These are phyloP conservation scores for Ernsta delagoae DNA, from an alignment of 2,888 invertebrate species.

Conservation along the genomic window DNA sequence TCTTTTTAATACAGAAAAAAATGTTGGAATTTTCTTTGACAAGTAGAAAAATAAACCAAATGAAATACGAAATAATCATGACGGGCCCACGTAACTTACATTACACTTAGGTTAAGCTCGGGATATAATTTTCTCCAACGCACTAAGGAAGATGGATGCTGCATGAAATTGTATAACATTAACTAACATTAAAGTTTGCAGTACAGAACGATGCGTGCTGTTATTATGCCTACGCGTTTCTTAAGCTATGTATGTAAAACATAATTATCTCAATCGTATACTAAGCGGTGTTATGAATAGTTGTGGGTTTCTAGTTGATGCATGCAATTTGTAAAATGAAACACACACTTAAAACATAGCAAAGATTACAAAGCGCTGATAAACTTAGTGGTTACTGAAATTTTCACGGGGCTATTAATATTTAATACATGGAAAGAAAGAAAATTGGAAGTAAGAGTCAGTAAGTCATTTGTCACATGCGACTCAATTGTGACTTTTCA, in stretches of 20 bases:
- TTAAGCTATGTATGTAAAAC: not conserved
- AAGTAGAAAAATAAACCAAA: too few species aligned
- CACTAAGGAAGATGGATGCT: not conserved
- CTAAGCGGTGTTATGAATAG: not conserved
- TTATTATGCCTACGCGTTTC: not conserved
- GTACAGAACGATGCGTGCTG: conserved; percentile 1
- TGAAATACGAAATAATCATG: too few species aligned
- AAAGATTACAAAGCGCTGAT: too few species aligned
- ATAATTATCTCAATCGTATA: conserved; percentile 1
- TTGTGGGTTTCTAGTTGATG: not conserved
- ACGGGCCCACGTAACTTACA: not conserved
- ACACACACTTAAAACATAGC: not conserved
- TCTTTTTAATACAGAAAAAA: too few species aligned
- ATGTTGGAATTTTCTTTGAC: too few species aligned
- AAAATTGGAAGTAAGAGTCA: too few species aligned
- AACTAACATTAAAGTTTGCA: not conserved
- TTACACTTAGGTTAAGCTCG: not conserved
- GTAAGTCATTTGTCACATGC: too few species aligned
- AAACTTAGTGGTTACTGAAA: too few species aligned
- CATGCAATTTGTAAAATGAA: not conserved
- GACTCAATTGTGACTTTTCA: too few species aligned
- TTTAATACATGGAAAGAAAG: too few species aligned
- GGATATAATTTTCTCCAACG: not conserved
- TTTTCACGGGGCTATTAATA: too few species aligned
- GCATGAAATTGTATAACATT: conserved; percentile 6